Evolutionary conservation across 2,888 invertebrate genomes (phyloP), one percentile per base, ranked within the genome.

Genomic region (Limnephilus lunatus): DNA sequence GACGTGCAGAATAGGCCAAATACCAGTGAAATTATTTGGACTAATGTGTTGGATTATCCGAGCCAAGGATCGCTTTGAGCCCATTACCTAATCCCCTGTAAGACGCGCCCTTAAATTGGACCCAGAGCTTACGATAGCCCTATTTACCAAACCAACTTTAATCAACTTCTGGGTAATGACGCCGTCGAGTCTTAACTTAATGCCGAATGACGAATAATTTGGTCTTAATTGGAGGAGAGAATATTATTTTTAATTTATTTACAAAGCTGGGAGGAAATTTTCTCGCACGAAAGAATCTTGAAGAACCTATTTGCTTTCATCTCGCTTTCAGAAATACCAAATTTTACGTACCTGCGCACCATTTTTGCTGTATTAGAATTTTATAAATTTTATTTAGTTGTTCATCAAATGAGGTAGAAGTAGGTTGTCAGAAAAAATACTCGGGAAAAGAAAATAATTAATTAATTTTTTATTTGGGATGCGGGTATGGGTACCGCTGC

Each of bases 91-190:
- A 89, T 89, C 88, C 81, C 81, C 25, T 31, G 32, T 80, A 80
- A 89, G 88, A 89, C 81, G 35, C 35, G 35, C 35, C 81, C 88
- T 39, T 80, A 89, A 89, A 68, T 32, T 32, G 88, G 81, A 81
- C 88, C 31, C 39, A 11, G 25, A 30, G 81, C 88, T 80, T 30
- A 87, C 48, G 53, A 87, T 87, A 53, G 87, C 87, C 88, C 80
- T 89, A 89, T 89, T 89, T 89, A 89, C 88, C n/a, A 81, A 89
- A 89, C 88, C 68, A 81, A 89, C 35, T 89, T 89, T 89, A 89
- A 89, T 89, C 88, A 89, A 80, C 35, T 80, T 35, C 88, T 32
- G 88, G 81, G 88, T 80, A 89, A 89, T 89, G 88, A 87, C 19
- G 87, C 87, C 48, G 53, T 30, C 30, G n/a, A 87, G 87, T 53